Base-by-base conservation (phyloP, 2,113 vertebrate genomes). In the Polyodon spathula region DNA sequence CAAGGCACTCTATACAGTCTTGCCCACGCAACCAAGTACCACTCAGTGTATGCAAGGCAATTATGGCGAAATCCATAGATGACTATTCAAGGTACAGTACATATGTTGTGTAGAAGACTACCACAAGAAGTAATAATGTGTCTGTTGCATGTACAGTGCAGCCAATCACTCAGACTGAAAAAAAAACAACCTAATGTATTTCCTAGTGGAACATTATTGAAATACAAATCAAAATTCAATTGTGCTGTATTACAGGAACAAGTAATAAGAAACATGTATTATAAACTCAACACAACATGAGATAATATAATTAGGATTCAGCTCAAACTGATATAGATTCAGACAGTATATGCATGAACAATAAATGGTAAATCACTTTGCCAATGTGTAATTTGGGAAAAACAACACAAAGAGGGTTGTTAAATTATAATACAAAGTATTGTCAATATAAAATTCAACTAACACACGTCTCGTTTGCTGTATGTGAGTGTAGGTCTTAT, bases 211-310 rank as follows among this genome's bases (percentile, higher is more conserved):
- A 39, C 57, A 46, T 73, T 80, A 78, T 74, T 80, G 79, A 80
- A 81, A 81, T 74, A 71, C 68, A 68, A 68, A 79, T 80, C 72
- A 80, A 80, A 80, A 79, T 70, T 67, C 75, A 42, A 76, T 77
- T 80, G 77, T 73, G 72, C 59, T 54, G 54, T 61, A 65, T 66
- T 69, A 65, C 71, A 58, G 10, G n/a, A 73, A 72, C 66, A 70
- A 68, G 68, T 72, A 77, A 82, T 73, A 66, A 66, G 66, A 68
- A 67, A 73, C 71, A 78, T 78, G 76, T 66, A 78, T 39, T 65
- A 70, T 39, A 8, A 41, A 38, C 52, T 68, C 67, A 75, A 68
- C 12, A 50, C 48, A 76, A 71, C 71, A 74, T 80, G 69, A 27
- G 27, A 68, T 73, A 15, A 68, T 73, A 80, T 79, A 72, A 77